Evolutionary conservation across 2,113 vertebrate species (phyloP).

Genomic region (Tragelaphus imberbis): DNA sequence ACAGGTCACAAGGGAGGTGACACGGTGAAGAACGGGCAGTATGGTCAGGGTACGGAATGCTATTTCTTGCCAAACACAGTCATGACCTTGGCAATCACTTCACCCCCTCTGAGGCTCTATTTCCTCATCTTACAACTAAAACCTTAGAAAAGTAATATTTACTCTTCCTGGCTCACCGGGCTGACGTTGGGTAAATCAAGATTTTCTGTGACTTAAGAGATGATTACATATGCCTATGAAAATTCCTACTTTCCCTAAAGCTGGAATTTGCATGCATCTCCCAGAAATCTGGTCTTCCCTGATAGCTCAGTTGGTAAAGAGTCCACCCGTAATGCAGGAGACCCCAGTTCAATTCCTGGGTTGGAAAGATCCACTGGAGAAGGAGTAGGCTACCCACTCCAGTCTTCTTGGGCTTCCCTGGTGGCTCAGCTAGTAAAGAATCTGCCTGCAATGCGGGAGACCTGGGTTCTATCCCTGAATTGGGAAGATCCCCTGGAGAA

Average conservation of each 20-base stretch:
- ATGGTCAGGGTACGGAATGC: rapidly evolving
- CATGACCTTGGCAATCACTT: neutral
- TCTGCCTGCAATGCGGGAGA: neutral
- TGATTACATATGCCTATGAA: neutral
- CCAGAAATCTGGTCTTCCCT: neutral
- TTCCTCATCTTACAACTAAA: neutral
- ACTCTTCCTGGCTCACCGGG: neutral
- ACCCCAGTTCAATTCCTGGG: neutral
- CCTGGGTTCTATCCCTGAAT: neutral
- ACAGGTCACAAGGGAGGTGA: rapidly evolving
- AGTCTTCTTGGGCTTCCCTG: neutral
- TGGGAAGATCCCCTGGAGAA: neutral
- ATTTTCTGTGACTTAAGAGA: neutral
- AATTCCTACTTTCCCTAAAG: neutral
- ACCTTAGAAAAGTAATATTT: neutral
- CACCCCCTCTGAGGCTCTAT: neutral
- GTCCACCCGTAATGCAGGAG: neutral
- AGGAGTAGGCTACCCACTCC: neutral
- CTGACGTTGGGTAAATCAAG: neutral
- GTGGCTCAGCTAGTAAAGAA: neutral
- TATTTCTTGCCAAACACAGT: neutral
- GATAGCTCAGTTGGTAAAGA: neutral
- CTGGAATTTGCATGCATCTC: neutral
- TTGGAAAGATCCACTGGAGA: neutral
- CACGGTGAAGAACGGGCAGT: rapidly evolving